phyloP scores from a whole-genome alignment of 2,888 invertebrate genomes.

The Choreutis nemorana region DNA sequence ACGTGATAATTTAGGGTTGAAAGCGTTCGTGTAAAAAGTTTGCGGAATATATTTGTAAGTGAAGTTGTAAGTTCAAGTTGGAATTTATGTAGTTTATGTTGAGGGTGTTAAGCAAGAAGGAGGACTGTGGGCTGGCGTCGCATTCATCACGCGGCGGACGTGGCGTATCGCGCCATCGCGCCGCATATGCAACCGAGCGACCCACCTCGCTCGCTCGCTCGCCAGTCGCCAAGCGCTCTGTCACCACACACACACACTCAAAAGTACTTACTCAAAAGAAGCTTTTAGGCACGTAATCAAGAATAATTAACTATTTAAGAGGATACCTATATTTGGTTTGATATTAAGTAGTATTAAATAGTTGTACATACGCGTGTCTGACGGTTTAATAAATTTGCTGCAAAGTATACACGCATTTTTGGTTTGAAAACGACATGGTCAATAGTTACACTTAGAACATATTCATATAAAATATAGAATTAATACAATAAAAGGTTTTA shows the following conservation, averaged over 20 bases:
- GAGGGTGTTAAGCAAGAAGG: slow-evolving; percentile 44
- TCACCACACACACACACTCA: slow-evolving; percentile 13
- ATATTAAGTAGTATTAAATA: too few relatives aligned
- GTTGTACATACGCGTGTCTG: too few relatives aligned
- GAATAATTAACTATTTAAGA: too few relatives aligned
- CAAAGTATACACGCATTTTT: too few relatives aligned
- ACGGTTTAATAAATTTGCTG: too few relatives aligned
- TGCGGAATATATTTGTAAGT: slow-evolving; percentile 41
- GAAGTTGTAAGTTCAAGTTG: slow-evolving; percentile 47
- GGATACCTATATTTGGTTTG: too few relatives aligned
- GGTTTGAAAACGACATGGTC: too few relatives aligned
- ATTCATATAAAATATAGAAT: too few relatives aligned
- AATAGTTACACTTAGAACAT: too few relatives aligned
- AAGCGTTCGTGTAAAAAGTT: slow-evolving; percentile 50
- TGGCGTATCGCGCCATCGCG: slow-evolving; percentile 45
- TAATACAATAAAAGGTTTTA: too few relatives aligned
- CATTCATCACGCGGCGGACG: slow-evolving; percentile 48
- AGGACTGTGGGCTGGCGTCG: slow-evolving; percentile 39
- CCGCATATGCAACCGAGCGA: slow-evolving; percentile 33
- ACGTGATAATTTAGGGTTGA: slow-evolving; percentile 49
- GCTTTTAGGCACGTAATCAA: too few relatives aligned
- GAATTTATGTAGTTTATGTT: slow-evolving; percentile 52
- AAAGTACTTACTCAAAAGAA: too few relatives aligned
- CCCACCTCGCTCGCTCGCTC: slow-evolving; percentile 11
- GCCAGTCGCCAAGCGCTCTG: slow-evolving; percentile 8